Evolutionary conservation across 2,113 vertebrate species (phyloP).

Genomic region (Semnopithecus entellus): DNA sequence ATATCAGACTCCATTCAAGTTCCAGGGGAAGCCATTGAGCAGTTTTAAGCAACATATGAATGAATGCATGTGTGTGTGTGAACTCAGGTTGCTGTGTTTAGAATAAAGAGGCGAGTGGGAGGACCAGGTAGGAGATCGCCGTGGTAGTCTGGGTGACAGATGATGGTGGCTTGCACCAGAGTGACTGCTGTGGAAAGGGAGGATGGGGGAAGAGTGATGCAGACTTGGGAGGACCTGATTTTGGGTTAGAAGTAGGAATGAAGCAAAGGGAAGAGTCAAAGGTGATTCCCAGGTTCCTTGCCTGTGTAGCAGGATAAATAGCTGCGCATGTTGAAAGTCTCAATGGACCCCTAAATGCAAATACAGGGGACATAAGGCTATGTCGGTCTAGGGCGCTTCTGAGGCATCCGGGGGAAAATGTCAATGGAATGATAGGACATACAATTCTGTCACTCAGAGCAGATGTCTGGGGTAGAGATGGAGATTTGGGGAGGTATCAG

Average conservation of each 20-base stretch:
- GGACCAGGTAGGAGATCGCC: neutral
- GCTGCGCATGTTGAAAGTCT: neutral
- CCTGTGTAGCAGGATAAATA: neutral
- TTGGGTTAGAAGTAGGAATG: neutral
- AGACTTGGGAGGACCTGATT: neutral
- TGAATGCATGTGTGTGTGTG: neutral
- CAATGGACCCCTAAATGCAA: too few species aligned
- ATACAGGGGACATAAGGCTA: too few species aligned
- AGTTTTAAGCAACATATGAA: neutral
- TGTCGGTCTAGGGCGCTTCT: neutral
- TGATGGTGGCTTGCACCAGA: too few species aligned
- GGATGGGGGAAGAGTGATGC: neutral
- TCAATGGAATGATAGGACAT: too few species aligned
- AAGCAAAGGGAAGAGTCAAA: neutral
- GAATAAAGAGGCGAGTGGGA: too few species aligned
- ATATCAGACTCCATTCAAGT: too few species aligned
- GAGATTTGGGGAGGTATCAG: neutral
- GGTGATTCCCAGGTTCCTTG: neutral
- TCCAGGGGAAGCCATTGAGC: neutral
- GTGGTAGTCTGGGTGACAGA: neutral
- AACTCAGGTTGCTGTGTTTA: neutral
- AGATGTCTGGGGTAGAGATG: neutral
- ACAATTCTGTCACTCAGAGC: neutral
- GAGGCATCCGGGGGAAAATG: neutral
- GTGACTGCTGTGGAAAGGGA: neutral